Percentiles rank a stretch among this genome's conserved stretches.
Evolutionary conservation across 2,797 vertebrate genomes (phyloP).

Genomic region (Toxotes lorentzi): DNA sequence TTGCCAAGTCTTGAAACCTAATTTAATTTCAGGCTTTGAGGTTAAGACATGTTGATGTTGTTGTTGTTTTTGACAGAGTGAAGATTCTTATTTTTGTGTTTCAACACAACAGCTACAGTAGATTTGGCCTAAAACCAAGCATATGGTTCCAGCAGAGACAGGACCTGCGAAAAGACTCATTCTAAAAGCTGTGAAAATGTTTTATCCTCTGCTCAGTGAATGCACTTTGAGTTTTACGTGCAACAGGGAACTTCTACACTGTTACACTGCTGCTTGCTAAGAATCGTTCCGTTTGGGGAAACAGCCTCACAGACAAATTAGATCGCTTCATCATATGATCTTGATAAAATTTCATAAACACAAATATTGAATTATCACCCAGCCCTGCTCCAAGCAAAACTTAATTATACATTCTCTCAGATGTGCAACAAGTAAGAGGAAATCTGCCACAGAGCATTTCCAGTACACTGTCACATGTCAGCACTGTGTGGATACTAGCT

Average conservation of each 20-base stretch:
- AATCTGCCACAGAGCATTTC: not conserved
- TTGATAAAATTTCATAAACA: no score
- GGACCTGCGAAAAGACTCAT: not conserved
- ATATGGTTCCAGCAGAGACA: constrained; percentile 25
- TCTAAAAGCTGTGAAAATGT: not conserved
- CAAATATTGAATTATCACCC: not conserved
- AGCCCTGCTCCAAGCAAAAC: not conserved
- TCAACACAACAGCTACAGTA: not conserved
- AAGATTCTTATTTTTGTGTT: constrained; percentile 22
- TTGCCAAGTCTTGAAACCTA: constrained; percentile 18
- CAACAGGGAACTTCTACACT: no score
- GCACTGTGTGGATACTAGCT: no score
- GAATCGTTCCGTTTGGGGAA: not conserved
- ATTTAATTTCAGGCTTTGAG: constrained; percentile 42
- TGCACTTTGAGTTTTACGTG: not conserved
- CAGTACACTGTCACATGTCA: not conserved
- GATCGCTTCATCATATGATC: not conserved
- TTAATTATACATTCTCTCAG: not conserved
- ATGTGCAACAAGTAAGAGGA: not conserved
- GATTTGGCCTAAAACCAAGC: constrained; percentile 27
- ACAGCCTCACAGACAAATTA: not conserved
- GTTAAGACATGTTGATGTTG: not conserved
- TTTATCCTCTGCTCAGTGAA: not conserved
- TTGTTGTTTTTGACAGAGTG: not conserved
- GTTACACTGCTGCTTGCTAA: not conserved